Evolutionary conservation across 2,888 invertebrate genomes (phyloP), one percentile per base, ranked within the genome.

Genomic region (Enchytraeus crypticus): DNA sequence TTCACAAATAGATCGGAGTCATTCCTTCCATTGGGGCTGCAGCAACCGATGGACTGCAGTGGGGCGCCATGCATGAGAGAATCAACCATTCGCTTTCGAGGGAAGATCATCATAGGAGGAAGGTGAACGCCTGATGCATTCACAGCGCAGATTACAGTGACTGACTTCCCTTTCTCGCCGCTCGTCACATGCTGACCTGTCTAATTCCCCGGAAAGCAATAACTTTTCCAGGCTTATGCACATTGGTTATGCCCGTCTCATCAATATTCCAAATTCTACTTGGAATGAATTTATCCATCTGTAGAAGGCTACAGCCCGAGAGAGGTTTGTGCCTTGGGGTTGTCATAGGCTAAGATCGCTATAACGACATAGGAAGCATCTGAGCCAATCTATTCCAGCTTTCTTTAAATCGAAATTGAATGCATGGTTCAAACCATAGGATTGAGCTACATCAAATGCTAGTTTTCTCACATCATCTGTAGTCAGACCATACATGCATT

Each of bases 21-120:
- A 57, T 71, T 73, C 73, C 74, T 77, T 5, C 73, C 73, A 64
- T 63, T 69, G 43, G 70, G 66, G 67, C 69, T 70, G 59, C 69
- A 70, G 29, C 64, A 66, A 51, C 70, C 73, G 58, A 66, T 67
- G 47, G 75, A 62, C 23, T 72, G 72, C 38, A 72, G 66, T 57
- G 75, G 74, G 21, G 73, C 71, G 32, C 70, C 72, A 59, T 70
- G 66, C 62, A 71, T 64, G 5, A 75, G 62, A 29, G 70, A 69
- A 5, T 64, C 62, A 21, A 70, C 69, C 74, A 74, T 73, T 34
- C 72, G 57, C 57, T 69, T 64, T 60, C 73, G 62, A 23, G 72
- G 73, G 64, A 76, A 74, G 30, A 72, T 67, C 11, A 64, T 53
- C 63, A 71, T 62, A 3, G 69, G 69, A n/a, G 68, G 69, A 23